Percentiles rank a stretch among this genome's conserved stretches.
phyloP scores from a whole-genome alignment of 2,797 vertebrate species.

The Cirrhinus molitorella region DNA sequence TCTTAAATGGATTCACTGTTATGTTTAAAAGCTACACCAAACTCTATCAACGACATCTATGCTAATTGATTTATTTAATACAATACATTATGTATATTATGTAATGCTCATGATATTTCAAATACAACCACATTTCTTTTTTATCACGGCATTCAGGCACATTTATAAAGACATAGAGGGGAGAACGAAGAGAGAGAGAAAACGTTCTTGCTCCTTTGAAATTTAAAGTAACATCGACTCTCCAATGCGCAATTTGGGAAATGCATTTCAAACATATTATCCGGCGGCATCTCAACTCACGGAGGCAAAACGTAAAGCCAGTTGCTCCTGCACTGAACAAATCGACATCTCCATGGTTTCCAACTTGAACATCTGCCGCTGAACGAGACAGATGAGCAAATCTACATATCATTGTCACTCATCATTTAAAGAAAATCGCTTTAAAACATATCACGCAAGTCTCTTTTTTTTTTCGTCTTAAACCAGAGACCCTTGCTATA shows the following conservation, averaged over 20 bases:
- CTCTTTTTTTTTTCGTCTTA: neutral
- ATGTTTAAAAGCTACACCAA: too few species aligned
- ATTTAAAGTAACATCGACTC: conserved; percentile 30
- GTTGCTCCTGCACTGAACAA: conserved; percentile 19
- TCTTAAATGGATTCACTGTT: neutral
- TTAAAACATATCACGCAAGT: neutral
- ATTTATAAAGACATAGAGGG: conserved; percentile 3
- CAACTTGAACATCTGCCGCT: conserved; percentile 15
- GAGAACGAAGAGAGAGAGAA: neutral
- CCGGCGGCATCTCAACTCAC: conserved; percentile 20
- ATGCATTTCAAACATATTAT: conserved; percentile 29
- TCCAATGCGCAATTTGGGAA: conserved; percentile 44
- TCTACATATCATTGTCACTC: neutral
- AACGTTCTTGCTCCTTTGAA: neutral
- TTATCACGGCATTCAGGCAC: neutral
- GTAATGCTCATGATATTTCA: conserved; percentile 8
- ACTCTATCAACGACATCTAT: neutral
- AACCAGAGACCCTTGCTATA: neutral
- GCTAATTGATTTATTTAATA: neutral
- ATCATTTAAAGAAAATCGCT: neutral
- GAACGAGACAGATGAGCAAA: conserved; percentile 1
- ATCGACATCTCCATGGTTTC: neutral
- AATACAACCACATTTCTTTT: neutral
- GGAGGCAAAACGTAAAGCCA: conserved; percentile 1
- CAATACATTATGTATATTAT: neutral